Evolutionary conservation across 2,797 vertebrate species (phyloP), one percentile per base, ranked within the genome.

Genomic region (Hipposideros larvatus): DNA sequence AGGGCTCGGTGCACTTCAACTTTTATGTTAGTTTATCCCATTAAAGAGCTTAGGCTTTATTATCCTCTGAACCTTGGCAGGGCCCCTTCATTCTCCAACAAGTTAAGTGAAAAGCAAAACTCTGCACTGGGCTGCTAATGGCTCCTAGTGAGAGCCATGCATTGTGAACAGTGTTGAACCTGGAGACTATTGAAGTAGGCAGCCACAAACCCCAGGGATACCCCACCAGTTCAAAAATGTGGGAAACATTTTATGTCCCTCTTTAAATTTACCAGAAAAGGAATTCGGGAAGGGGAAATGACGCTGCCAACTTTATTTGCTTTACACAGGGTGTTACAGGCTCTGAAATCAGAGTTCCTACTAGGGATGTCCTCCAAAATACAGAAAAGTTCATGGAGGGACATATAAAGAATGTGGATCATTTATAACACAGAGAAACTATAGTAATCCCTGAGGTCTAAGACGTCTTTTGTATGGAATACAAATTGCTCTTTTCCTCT

Each of bases 41-140:
- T 97, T 97, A 97, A 98, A 98, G 96, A 66, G 75, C 89, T 93
- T 94, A 55, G 2, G 92, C 96, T 98, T 98, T 98, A 97, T 98
- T 97, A 80, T 96, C 88, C 92, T 84, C 97, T 95, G 97, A 94
- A 85, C 96, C 96, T 97, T 96, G 97, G 90, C 92, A 94, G 96
- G 90, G 97, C 88, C 88, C 87, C 85, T 71, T 92, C 93, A 24
- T 92, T 98, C 97, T 97, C 96, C 97, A 96, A 90, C 94, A 95
- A 97, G 94, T 94, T 95, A 48, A 96, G 93, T 97, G 96, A 96
- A 97, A 98, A 97, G 97, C 96, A 92, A 80, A 97, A 92, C 90
- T 96, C 96, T 88, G 86, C 73, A 10, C 80, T 41, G 28, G 22
- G 75, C 85, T 94, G 10, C 93, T 94, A 66, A 87, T 90, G 78